Percentiles rank a stretch among this genome's conserved stretches.
These are phyloP conservation scores for Ptychobarbus kaznakovi DNA, from an alignment of 2,797 vertebrate genomes.

Conservation along the genomic window DNA sequence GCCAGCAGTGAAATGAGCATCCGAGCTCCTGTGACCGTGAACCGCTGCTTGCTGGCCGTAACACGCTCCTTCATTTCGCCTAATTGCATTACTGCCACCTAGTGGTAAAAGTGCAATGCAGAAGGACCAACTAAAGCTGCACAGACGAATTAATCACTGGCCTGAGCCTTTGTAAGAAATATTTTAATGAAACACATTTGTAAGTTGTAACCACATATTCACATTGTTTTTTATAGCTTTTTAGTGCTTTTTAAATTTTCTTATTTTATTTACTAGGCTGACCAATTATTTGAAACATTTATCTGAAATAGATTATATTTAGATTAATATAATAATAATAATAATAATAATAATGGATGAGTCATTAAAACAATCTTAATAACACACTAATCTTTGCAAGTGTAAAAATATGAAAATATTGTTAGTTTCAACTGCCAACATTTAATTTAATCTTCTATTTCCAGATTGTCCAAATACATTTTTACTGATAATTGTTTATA, in stretches of 20 bases:
- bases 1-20: constrained; percentile 55
- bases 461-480: no score
- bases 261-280: neutral
- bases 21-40: constrained; percentile 45
- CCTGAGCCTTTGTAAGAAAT: neutral
- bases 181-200: neutral
- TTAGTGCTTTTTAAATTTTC: neutral
- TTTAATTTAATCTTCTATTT: neutral
- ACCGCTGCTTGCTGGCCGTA: constrained; percentile 61
- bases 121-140: neutral
- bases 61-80: neutral
- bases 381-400: no score
- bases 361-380: no score
- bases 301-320: neutral
- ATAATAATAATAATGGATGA: no score
- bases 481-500: no score
- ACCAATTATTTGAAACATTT: neutral
- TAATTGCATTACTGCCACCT: constrained; percentile 26
- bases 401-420: neutral
- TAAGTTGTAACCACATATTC: neutral
- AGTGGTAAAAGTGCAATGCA: neutral
- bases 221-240: neutral
- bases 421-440: neutral
- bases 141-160: neutral
- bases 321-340: no score